Evolutionary conservation across 2,113 vertebrate genomes (phyloP).

Genomic region (Corvus hawaiiensis): DNA sequence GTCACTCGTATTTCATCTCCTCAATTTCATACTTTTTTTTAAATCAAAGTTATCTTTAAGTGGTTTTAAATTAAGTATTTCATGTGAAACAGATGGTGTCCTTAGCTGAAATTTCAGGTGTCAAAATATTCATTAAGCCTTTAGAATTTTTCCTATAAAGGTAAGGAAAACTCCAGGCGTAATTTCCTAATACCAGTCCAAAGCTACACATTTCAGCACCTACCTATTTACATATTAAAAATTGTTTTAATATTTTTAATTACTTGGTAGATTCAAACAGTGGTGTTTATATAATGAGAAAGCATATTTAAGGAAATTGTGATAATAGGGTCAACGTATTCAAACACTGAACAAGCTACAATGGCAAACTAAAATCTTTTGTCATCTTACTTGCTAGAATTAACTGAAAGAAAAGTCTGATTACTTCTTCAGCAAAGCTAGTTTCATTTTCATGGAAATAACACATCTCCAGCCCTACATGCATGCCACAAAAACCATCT

Average conservation of each 20-base stretch:
- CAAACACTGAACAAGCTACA: neutral
- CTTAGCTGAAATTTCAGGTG: neutral
- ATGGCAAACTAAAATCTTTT: neutral
- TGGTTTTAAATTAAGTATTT: neutral
- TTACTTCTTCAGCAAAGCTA: neutral
- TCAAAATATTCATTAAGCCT: neutral
- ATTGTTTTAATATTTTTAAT: neutral
- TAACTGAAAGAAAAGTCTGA: neutral
- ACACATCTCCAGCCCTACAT: neutral
- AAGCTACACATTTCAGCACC: neutral
- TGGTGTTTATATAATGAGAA: neutral
- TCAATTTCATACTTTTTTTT: neutral
- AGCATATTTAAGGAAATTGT: neutral
- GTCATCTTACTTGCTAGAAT: neutral
- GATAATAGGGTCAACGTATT: neutral
- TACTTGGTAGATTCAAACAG: neutral
- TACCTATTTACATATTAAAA: neutral
- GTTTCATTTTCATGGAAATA: neutral
- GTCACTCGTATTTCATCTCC: neutral
- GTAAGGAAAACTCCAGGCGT: neutral
- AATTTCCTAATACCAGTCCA: neutral
- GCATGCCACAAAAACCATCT: neutral
- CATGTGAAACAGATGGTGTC: neutral
- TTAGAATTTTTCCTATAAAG: neutral
- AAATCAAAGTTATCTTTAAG: neutral